phyloP scores from a whole-genome alignment of 2,888 invertebrate species.

The Dusona sp. region DNA sequence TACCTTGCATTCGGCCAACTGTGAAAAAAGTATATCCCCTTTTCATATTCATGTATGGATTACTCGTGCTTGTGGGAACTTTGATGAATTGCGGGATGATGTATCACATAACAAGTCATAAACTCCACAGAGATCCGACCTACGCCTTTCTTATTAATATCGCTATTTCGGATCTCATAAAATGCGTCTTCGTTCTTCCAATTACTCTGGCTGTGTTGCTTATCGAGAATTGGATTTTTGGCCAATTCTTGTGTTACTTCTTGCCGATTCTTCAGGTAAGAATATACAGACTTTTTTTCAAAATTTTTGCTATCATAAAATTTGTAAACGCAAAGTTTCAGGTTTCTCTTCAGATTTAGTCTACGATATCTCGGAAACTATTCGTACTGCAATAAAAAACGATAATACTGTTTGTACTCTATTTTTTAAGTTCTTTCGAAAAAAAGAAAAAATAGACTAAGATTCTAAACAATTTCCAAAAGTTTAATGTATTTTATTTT shows the following conservation, averaged over 20 bases:
- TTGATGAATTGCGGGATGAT: slow-evolving; percentile 87
- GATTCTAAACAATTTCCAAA: no score
- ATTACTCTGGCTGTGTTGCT: slow-evolving; percentile 89
- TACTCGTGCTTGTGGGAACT: slow-evolving; percentile 87
- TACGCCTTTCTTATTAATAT: slow-evolving; percentile 89
- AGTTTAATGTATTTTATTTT: no score
- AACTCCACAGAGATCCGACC: slow-evolving; percentile 88
- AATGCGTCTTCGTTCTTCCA: slow-evolving; percentile 89
- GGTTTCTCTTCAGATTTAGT: no score
- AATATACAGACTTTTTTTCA: slow-evolving; percentile 5
- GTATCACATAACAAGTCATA: slow-evolving; percentile 85
- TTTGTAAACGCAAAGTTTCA: not conserved
- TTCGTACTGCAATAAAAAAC: no score
- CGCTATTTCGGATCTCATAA: slow-evolving; percentile 88
- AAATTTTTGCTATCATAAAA: not conserved
- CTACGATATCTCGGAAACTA: no score
- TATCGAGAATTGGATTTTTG: slow-evolving; percentile 90
- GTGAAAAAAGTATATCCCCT: slow-evolving; percentile 87
- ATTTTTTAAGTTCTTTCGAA: no score
- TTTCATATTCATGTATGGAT: slow-evolving; percentile 88
- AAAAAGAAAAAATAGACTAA: no score
- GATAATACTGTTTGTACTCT: no score
- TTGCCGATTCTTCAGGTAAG: slow-evolving; percentile 90
- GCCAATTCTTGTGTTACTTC: slow-evolving; percentile 90
- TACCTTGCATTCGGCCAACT: slow-evolving; percentile 87